These are phyloP conservation scores for Sapayoa aenigma DNA, from an alignment of 2,113 vertebrate species.

Conservation along the genomic window DNA sequence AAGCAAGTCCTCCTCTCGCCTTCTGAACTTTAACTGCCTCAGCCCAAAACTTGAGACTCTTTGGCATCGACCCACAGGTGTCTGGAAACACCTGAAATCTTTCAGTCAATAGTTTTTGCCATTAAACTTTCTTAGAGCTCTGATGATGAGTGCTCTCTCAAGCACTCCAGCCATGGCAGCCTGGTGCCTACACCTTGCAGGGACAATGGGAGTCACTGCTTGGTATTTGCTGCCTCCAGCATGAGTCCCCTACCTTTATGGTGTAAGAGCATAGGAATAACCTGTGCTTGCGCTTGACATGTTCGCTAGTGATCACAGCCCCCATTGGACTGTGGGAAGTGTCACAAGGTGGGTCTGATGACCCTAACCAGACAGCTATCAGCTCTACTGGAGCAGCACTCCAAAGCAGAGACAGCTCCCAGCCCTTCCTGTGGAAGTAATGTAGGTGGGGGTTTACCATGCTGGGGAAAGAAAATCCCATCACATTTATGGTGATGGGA, in stretches of 20 bases:
- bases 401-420: background rate
- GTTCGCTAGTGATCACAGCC: background rate
- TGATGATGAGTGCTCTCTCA: background rate
- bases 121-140: background rate
- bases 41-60: background rate
- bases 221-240: background rate
- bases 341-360: background rate
- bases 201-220: rapidly evolving
- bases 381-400: background rate
- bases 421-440: background rate
- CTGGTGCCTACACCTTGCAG: rapidly evolving
- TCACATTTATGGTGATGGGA: rapidly evolving
- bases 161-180: rapidly evolving
- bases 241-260: rapidly evolving
- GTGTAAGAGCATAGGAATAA: background rate
- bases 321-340: rapidly evolving
- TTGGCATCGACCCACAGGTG: background rate
- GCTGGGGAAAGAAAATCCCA: background rate
- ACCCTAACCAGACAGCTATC: background rate
- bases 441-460: background rate
- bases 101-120: background rate
- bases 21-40: background rate
- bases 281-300: rapidly evolving
- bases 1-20: background rate
- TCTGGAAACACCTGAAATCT: background rate